A percentile compares a stretch with the other conserved stretches of the same genome.
Conservation (phyloP, 2,797 vertebrate species). For the Scolopax bukidnonensis region DNA sequence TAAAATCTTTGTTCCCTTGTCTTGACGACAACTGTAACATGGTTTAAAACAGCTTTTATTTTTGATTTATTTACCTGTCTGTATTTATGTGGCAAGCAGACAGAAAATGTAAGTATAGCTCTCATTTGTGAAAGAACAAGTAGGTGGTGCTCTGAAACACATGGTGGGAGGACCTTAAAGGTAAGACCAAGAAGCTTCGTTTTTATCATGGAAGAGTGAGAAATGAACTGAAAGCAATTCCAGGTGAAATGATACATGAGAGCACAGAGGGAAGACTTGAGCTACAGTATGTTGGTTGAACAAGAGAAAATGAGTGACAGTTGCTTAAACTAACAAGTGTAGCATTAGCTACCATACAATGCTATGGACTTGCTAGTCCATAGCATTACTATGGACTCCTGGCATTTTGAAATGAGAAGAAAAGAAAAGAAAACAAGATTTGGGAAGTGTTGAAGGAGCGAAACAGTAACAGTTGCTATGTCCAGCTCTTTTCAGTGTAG, state of each 20-base stretch:
- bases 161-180: not conserved
- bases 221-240: not conserved
- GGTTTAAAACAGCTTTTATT: not conserved
- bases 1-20: not conserved
- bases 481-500: not conserved
- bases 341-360: too few species aligned
- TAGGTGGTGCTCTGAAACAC: not conserved
- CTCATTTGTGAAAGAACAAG: not conserved
- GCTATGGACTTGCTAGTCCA: too few species aligned
- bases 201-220: not conserved
- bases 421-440: not conserved
- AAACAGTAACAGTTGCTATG: not conserved
- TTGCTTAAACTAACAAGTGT: not conserved
- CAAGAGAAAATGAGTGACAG: not conserved
- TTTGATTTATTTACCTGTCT: not conserved
- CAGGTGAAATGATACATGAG: not conserved
- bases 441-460: not conserved
- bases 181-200: not conserved
- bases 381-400: not conserved
- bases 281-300: not conserved
- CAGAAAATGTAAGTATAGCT: not conserved
- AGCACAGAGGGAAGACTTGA: not conserved
- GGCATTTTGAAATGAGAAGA: not conserved
- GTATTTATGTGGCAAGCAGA: not conserved
- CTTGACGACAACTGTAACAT: not conserved